Evolutionary conservation across 2,797 vertebrate genomes (phyloP).

Genomic region (Okamejei kenojei): DNA sequence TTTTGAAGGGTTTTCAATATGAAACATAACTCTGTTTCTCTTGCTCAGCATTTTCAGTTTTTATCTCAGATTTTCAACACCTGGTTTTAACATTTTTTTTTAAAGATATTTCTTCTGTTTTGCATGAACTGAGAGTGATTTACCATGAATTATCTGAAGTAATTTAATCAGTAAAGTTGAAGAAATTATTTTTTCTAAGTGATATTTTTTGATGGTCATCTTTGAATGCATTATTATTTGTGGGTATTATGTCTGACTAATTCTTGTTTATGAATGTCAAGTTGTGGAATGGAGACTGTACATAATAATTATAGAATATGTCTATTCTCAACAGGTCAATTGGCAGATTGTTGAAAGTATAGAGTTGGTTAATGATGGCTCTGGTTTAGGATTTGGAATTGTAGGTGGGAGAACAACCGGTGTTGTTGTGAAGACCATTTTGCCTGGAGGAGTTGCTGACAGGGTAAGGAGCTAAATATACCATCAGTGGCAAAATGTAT

Average conservation of each 20-base stretch:
- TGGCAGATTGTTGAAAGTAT: slow-evolving; percentile 92
- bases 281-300: neutral
- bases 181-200: neutral
- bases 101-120: neutral
- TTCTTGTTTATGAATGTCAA: neutral
- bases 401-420: slow-evolving; percentile 91
- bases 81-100: too few species aligned
- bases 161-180: neutral
- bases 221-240: neutral
- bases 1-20: too few species aligned
- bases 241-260: neutral
- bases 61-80: too few species aligned
- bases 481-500: neutral
- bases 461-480: slow-evolving; percentile 63
- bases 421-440: slow-evolving; percentile 93
- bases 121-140: neutral
- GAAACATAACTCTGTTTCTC: too few species aligned
- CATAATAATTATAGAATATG: neutral
- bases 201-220: neutral
- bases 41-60: too few species aligned
- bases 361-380: slow-evolving; percentile 90
- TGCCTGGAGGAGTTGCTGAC: slow-evolving; percentile 90
- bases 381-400: slow-evolving; percentile 91
- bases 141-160: neutral
- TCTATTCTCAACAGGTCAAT: slow-evolving; percentile 56